A percentile compares a stretch with the other conserved stretches of the same genome.
Evolutionary conservation across 2,113 vertebrate species (phyloP).

Genomic region (Isurus oxyrinchus): DNA sequence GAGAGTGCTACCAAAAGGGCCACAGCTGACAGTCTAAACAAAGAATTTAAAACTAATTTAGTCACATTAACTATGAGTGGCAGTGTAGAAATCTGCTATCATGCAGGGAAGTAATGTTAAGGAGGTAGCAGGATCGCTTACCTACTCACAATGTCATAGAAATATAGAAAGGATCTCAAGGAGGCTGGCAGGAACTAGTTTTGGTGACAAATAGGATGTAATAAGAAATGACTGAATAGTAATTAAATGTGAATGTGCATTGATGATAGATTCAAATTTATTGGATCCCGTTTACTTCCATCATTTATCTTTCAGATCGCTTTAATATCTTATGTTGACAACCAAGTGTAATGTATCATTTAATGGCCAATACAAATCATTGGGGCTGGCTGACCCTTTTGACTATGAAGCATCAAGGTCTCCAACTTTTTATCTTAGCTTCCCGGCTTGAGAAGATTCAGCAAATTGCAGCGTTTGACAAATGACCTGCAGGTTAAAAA

Average conservation of each 20-base stretch:
- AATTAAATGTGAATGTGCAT: constrained; percentile 45
- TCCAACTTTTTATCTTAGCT: background rate
- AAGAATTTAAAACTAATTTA: background rate
- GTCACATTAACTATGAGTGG: background rate
- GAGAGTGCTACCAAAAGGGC: background rate
- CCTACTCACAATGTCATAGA: background rate
- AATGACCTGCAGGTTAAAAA: background rate
- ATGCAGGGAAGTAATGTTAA: background rate
- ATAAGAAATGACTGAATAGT: constrained; percentile 47
- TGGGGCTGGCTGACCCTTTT: background rate
- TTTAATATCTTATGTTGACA: constrained; percentile 45
- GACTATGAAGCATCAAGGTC: background rate
- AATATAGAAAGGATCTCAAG: background rate
- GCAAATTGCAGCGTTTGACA: background rate
- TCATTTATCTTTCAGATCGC: constrained; percentile 45
- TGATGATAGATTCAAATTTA: constrained; percentile 49
- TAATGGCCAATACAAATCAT: constrained; percentile 42
- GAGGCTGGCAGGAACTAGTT: background rate
- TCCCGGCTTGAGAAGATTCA: background rate
- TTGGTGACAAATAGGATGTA: constrained; percentile 46
- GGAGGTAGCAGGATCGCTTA: background rate
- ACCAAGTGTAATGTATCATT: constrained; percentile 47
- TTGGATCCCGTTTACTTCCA: constrained; percentile 49
- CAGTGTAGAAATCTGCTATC: background rate
- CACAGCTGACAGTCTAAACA: background rate